Evolutionary conservation across 2,888 invertebrate genomes (phyloP).

Genomic region (Stictocephala bisonia): DNA sequence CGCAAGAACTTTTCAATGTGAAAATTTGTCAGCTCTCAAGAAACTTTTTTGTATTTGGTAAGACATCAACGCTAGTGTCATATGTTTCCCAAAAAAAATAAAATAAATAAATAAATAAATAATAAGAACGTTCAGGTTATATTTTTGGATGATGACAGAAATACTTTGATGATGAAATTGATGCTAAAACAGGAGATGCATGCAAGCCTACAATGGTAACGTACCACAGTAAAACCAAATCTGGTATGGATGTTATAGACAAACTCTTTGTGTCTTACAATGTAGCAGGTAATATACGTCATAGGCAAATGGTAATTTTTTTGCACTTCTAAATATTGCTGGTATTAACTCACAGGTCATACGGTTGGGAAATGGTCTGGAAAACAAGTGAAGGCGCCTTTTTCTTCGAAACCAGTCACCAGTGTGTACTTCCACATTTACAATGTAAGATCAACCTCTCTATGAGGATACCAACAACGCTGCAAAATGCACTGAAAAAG

Average conservation of each 20-base stretch:
- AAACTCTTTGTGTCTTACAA: slow-evolving; percentile 29
- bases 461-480: background rate
- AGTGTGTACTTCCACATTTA: background rate
- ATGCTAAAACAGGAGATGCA: slow-evolving; percentile 18
- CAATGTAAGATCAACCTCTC: background rate
- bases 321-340: background rate
- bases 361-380: background rate
- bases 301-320: slow-evolving; percentile 29
- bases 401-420: background rate
- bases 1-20: background rate
- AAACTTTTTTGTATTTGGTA: background rate
- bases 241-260: slow-evolving; percentile 21
- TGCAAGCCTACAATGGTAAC: background rate
- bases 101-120: slow-evolving; percentile 5
- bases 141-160: too few relatives aligned
- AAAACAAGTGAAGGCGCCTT: background rate
- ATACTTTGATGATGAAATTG: slow-evolving; percentile 26
- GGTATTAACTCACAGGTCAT: background rate
- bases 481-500: background rate
- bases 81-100: background rate
- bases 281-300: slow-evolving; percentile 14
- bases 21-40: background rate
- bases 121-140: too few relatives aligned
- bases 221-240: background rate
- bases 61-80: background rate